phyloP scores from a whole-genome alignment of 2,888 invertebrate species.

The Smittia aterrima region DNA sequence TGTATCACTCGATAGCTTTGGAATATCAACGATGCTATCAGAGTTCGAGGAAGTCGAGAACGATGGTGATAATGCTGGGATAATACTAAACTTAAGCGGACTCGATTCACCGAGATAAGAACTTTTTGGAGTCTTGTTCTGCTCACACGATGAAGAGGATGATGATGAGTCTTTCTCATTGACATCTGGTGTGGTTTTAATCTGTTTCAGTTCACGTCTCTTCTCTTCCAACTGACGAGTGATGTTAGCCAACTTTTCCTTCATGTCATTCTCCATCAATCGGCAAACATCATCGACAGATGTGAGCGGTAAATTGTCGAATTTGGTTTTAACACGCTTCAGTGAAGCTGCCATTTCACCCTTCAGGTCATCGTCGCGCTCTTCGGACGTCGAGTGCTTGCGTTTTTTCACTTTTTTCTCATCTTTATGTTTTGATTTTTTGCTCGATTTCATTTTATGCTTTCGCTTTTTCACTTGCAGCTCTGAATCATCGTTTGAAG shows the following conservation, averaged over 20 bases:
- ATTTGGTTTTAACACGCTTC: slow-evolving; percentile 45
- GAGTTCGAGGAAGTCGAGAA: slow-evolving; percentile 36
- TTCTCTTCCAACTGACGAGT: slow-evolving; percentile 80
- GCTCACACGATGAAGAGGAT: not conserved
- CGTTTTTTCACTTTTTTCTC: slow-evolving; percentile 45
- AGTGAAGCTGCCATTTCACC: slow-evolving; percentile 43
- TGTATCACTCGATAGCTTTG: slow-evolving; percentile 47
- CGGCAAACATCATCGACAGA: slow-evolving; percentile 63
- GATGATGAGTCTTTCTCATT: slow-evolving; percentile 45
- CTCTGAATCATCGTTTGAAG: slow-evolving; percentile 47
- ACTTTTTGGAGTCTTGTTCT: not conserved
- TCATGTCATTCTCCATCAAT: slow-evolving; percentile 78
- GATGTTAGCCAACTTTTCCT: slow-evolving; percentile 74
- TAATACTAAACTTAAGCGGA: slow-evolving; percentile 34
- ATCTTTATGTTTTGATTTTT: slow-evolving; percentile 49
- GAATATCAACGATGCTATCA: slow-evolving; percentile 42
- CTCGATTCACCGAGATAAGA: not conserved
- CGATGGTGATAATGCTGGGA: slow-evolving; percentile 36
- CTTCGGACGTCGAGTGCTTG: slow-evolving; percentile 45
- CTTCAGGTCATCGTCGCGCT: slow-evolving; percentile 44
- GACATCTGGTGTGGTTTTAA: slow-evolving; percentile 59
- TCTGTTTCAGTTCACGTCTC: slow-evolving; percentile 74
- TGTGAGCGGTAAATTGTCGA: slow-evolving; percentile 45
- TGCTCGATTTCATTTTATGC: slow-evolving; percentile 53
- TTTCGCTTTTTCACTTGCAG: slow-evolving; percentile 55